phyloP scores from a whole-genome alignment of 2,113 vertebrate species.

The Malurus cyaneus region DNA sequence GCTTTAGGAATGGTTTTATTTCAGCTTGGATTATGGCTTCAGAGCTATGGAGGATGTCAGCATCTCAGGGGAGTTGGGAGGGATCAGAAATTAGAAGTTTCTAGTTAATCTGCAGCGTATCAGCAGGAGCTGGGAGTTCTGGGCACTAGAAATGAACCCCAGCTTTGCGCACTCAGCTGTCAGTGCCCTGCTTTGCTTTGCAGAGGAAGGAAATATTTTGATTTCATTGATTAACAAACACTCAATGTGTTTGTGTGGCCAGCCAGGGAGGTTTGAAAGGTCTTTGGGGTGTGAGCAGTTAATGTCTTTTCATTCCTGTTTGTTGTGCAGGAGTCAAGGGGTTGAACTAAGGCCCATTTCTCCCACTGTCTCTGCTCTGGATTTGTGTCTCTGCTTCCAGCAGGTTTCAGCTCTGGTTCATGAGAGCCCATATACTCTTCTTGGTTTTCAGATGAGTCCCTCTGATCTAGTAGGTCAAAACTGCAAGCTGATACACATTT shows the following conservation, averaged over 20 bases:
- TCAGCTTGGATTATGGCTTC: neutral
- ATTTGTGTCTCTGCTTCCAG: neutral
- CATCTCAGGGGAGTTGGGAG: neutral
- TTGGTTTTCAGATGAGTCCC: neutral
- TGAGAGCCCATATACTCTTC: neutral
- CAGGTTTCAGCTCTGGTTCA: neutral
- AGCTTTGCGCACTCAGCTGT: neutral
- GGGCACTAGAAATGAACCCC: neutral
- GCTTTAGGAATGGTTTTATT: neutral
- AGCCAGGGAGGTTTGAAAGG: neutral
- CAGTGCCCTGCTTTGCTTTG: neutral
- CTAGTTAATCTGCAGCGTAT: neutral
- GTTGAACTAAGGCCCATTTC: neutral
- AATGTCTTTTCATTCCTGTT: neutral
- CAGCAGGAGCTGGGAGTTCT: neutral
- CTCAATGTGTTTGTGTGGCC: neutral
- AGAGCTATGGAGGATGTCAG: neutral
- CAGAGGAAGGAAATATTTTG: no score
- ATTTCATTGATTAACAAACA: neutral
- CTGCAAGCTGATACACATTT: neutral
- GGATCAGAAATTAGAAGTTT: neutral
- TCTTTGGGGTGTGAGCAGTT: neutral
- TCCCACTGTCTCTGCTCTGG: neutral
- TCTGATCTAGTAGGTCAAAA: neutral
- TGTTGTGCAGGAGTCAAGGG: neutral